Conservation (phyloP, 2,797 vertebrate genomes). For the Protosalanx chinensis region DNA sequence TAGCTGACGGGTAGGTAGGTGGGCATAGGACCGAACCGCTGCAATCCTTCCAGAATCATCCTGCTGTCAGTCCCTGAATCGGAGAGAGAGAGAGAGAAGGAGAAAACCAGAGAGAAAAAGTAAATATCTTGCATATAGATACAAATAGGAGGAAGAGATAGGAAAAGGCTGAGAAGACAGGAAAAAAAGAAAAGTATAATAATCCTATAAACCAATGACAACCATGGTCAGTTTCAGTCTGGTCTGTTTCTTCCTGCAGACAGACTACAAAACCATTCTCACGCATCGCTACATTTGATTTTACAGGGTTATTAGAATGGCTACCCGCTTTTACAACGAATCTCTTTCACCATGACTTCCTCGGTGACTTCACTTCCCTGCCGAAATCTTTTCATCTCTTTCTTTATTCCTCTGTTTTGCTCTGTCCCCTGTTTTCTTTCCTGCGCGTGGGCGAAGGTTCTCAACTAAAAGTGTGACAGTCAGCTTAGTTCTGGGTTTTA, state of each 20-base stretch:
- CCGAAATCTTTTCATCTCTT: not conserved
- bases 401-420: not conserved
- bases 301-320: not conserved
- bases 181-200: not conserved
- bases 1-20: slow-evolving; percentile 92
- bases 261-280: not conserved
- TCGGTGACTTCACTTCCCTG: not conserved
- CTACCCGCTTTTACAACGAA: slow-evolving; percentile 1
- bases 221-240: no score
- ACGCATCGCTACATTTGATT: not conserved
- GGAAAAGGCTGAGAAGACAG: not conserved
- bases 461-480: no score
- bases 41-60: slow-evolving; percentile 75
- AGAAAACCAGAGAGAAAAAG: slow-evolving; percentile 30
- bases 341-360: not conserved
- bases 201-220: no score
- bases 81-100: slow-evolving; percentile 21
- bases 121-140: not conserved
- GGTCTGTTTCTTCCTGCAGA: not conserved
- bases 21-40: slow-evolving; percentile 79
- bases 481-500: no score
- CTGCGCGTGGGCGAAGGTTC: no score
- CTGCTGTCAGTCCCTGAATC: slow-evolving; percentile 78
- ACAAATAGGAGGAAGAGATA: not conserved
- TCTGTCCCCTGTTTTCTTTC: not conserved